Percentiles rank a stretch among this genome's conserved stretches.
Conservation (phyloP, 2,888 invertebrate species). For the Megaustenia siamemsis region DNA sequence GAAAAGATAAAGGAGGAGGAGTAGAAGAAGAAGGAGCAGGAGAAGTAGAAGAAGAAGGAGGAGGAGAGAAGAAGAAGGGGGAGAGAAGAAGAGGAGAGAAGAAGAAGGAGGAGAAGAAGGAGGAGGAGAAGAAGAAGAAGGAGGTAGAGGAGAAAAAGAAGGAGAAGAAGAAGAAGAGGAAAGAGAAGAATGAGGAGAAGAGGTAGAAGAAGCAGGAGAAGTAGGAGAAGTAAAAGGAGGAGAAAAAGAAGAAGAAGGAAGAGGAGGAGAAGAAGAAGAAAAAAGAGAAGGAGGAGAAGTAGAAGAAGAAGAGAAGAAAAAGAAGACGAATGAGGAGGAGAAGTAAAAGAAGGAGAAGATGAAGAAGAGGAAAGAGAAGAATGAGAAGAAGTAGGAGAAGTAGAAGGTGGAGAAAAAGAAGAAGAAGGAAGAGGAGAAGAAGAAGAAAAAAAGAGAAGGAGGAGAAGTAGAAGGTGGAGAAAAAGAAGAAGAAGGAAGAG, state of each 20-base stretch:
- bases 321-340: too few relatives aligned
- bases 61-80: background rate
- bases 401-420: background rate
- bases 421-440: constrained; percentile 9
- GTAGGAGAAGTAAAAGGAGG: too few relatives aligned
- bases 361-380: background rate
- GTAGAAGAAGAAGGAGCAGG: background rate
- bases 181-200: too few relatives aligned
- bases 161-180: background rate
- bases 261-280: constrained; percentile 3
- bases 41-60: background rate
- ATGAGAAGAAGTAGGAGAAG: too few relatives aligned
- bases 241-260: background rate
- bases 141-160: too few relatives aligned
- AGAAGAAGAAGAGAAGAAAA: constrained; percentile 11
- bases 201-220: too few relatives aligned
- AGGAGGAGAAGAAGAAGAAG: too few relatives aligned
- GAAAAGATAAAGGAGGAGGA: too few relatives aligned
- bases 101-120: too few relatives aligned
- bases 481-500: too few relatives aligned
- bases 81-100: background rate
- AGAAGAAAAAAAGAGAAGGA: constrained; percentile 9
- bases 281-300: background rate
- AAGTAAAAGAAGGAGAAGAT: background rate
- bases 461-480: background rate